A percentile compares a stretch with the other conserved stretches of the same genome.
Evolutionary conservation across 2,888 invertebrate species (phyloP).

Genomic region (Phytoseiulus persimilis): DNA sequence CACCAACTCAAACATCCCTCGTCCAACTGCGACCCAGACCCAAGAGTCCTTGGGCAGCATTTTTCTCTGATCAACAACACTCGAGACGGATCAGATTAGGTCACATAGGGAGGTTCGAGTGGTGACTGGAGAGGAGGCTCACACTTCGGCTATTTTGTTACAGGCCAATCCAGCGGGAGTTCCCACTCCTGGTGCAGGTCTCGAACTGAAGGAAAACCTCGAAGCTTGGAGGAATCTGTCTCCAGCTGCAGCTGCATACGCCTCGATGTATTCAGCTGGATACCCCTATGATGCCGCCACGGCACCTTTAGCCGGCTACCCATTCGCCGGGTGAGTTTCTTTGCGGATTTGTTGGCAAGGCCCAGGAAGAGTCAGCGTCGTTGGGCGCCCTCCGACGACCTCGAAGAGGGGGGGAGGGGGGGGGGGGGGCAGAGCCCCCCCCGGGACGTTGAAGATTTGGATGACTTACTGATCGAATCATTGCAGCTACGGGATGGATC

Average conservation of each 20-base stretch:
- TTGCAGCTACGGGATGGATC: conserved; percentile 82
- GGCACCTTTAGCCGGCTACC: conserved; percentile 75
- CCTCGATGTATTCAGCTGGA: conserved; percentile 55
- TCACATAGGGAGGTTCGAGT: too few relatives aligned
- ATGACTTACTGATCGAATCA: conserved; percentile 40
- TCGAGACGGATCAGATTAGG: too few relatives aligned
- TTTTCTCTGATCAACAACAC: too few relatives aligned
- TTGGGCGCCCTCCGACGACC: too few relatives aligned
- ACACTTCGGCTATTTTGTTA: neutral
- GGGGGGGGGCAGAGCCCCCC: too few relatives aligned
- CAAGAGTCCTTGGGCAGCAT: too few relatives aligned
- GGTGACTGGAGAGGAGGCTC: neutral
- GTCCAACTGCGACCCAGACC: too few relatives aligned
- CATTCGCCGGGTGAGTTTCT: conserved; percentile 72
- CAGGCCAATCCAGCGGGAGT: conserved; percentile 37
- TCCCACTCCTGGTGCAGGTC: conserved; percentile 55
- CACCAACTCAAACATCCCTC: too few relatives aligned
- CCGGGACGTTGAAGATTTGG: too few relatives aligned
- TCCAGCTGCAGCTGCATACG: conserved; percentile 56
- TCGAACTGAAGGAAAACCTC: conserved; percentile 79
- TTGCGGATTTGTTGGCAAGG: neutral
- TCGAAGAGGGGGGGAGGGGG: too few relatives aligned
- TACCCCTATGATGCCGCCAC: conserved; percentile 75
- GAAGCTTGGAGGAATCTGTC: conserved; percentile 47
- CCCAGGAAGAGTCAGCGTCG: too few relatives aligned